phyloP scores from a whole-genome alignment of 2,888 invertebrate species.

The Drosophila affinis region DNA sequence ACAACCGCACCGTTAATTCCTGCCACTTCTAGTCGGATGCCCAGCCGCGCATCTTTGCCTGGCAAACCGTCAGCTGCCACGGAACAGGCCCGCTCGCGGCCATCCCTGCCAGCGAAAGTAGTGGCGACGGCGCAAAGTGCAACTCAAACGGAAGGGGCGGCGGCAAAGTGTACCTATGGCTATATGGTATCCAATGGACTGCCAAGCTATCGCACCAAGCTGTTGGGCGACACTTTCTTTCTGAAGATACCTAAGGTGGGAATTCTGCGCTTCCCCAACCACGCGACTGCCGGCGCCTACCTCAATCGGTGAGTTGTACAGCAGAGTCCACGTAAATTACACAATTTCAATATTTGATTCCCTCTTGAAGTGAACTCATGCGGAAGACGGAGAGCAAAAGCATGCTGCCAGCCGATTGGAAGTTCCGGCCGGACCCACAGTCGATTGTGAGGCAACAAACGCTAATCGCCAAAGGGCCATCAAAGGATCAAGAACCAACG shows the following conservation, averaged over 20 bases:
- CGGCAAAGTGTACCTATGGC: constrained; percentile 51
- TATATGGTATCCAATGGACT: constrained; percentile 63
- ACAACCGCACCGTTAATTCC: not conserved
- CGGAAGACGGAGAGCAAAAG: constrained; percentile 20
- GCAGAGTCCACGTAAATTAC: not conserved
- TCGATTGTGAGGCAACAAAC: constrained; percentile 1
- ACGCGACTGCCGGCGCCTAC: constrained; percentile 65
- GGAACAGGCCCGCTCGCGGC: constrained; percentile 5
- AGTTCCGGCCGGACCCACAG: constrained; percentile 49
- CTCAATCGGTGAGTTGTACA: constrained; percentile 72
- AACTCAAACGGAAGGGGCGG: not conserved
- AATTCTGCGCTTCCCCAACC: constrained; percentile 59
- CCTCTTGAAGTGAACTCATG: constrained; percentile 52
- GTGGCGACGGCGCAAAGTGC: not conserved
- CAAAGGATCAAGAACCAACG: constrained; percentile 12
- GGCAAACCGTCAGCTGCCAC: not conserved
- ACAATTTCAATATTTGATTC: not conserved
- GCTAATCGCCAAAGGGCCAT: constrained; percentile 12
- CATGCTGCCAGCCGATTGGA: constrained; percentile 62
- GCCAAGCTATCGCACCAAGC: constrained; percentile 75
- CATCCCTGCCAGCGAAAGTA: constrained; percentile 21
- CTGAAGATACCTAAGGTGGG: constrained; percentile 75
- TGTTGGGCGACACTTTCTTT: constrained; percentile 60
- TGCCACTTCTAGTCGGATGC: not conserved
- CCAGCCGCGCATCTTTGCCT: constrained; percentile 15